Conservation (phyloP, 1,140 invertebrate species). For the Achroia grisella region DNA sequence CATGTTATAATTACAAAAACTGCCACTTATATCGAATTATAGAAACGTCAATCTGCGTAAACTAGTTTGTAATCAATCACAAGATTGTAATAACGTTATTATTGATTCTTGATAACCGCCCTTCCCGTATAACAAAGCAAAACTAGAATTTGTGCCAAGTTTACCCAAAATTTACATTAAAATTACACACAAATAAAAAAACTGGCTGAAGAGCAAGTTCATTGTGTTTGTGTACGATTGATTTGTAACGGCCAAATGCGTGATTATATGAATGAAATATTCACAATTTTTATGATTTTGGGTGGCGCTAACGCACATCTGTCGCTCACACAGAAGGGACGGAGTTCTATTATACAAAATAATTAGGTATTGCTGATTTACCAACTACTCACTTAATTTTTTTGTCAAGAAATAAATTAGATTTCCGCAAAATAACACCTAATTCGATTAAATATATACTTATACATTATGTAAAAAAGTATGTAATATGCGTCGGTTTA, state of each 20-base stretch:
- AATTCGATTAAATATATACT: too few relatives aligned
- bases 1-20: constrained; percentile 27
- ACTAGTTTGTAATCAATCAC: constrained; percentile 71
- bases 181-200: constrained; percentile 67
- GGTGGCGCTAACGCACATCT: constrained; percentile 54
- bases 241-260: constrained; percentile 70
- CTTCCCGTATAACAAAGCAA: constrained; percentile 37
- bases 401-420: neutral
- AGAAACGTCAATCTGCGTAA: constrained; percentile 47
- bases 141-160: constrained; percentile 49
- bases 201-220: constrained; percentile 55
- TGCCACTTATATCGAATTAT: constrained; percentile 18
- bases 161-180: constrained; percentile 69
- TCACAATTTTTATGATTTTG: constrained; percentile 70
- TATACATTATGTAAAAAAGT: too few relatives aligned
- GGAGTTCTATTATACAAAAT: constrained; percentile 40
- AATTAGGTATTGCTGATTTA: constrained; percentile 7
- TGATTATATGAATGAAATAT: constrained; percentile 70
- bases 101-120: constrained; percentile 56
- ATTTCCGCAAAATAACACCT: too few relatives aligned
- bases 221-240: constrained; percentile 69
- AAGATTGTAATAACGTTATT: constrained; percentile 60
- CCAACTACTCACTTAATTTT: neutral
- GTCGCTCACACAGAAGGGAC: constrained; percentile 64
- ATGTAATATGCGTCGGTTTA: too few relatives aligned